These are phyloP conservation scores for Ginglymostoma cirratum DNA, from an alignment of 2,113 vertebrate species.

Conservation along the genomic window DNA sequence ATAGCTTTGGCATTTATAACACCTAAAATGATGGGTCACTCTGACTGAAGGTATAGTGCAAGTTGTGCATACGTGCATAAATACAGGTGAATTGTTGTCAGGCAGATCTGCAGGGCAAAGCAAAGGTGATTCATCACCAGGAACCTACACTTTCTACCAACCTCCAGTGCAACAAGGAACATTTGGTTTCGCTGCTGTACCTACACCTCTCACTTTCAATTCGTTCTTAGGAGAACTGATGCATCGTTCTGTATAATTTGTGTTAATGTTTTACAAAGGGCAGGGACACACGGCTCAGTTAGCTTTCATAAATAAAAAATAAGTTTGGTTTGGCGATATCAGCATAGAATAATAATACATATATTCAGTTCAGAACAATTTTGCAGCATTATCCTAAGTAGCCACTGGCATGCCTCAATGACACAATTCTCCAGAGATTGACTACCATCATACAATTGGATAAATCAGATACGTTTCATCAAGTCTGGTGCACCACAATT, in stretches of 20 bases:
- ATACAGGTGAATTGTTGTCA: not conserved
- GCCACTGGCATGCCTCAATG: not conserved
- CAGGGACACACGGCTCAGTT: not conserved
- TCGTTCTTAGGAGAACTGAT: not conserved
- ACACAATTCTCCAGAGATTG: not conserved
- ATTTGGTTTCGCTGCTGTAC: not conserved
- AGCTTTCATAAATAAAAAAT: not conserved
- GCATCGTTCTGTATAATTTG: not conserved
- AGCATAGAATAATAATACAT: not conserved
- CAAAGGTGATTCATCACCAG: not conserved
- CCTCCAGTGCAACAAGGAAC: not conserved
- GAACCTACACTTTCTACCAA: not conserved
- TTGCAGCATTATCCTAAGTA: not conserved
- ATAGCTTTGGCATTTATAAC: not conserved
- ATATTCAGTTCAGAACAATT: not conserved
- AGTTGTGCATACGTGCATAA: not conserved
- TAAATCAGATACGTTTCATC: not conserved
- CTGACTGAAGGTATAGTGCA: no score
- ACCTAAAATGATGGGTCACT: not conserved
- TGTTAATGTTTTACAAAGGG: not conserved
- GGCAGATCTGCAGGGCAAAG: no score
- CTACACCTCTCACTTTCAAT: not conserved
- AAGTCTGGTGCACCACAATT: constrained; percentile 30
- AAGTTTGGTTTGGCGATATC: not conserved
- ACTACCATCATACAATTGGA: constrained; percentile 1